Evolutionary conservation across 1,140 invertebrate genomes (phyloP), one percentile per base, ranked within the genome.

Genomic region (Cylas formicarius): DNA sequence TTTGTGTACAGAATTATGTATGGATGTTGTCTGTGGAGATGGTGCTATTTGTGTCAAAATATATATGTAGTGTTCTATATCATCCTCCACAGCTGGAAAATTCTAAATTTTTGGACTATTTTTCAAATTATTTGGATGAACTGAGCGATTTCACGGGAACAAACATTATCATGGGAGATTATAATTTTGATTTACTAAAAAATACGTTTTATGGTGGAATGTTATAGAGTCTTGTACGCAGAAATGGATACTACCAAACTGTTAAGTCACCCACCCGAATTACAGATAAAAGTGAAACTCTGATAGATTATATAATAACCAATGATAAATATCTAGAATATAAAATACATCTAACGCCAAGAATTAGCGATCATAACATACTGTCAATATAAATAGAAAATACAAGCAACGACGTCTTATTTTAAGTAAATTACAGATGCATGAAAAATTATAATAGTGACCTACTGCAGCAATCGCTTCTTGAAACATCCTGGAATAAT

Each of bases 181-280:
- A 29, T 17, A 41, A 41, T 34, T 41, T 31, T 41, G 38, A 41
- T 16, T 17, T 31, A 41, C 26, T 41, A 16, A 31, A 34, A 34
- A 9, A 9, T 4, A 4, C 13, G 18, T 41, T 38, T 5, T 26
- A 38, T 38, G 36, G 22, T 6, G 36, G 27, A 6, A 26, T 24
- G 13, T 3, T 38, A 9, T 26, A 24, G 14, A 24, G 13, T 26
- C n/a, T 9, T 26, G 4, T 26, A 38, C 27, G 16, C 17, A 13
- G 10, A 28, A 41, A 41, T 31, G 10, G 24, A 6, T 41, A 17
- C 19, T 29, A 11, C 8, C 38, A 41, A 16, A 38, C 17, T 38
- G 5, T 38, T 34, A 28, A 41, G 17, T 24, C 28, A 8, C 26
- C 23, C 20, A 41, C 27, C 13, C 20, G 34, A 6, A 18, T 36